These are phyloP conservation scores for Athrips mouffetella DNA, from an alignment of 2,888 invertebrate genomes.

Conservation along the genomic window DNA sequence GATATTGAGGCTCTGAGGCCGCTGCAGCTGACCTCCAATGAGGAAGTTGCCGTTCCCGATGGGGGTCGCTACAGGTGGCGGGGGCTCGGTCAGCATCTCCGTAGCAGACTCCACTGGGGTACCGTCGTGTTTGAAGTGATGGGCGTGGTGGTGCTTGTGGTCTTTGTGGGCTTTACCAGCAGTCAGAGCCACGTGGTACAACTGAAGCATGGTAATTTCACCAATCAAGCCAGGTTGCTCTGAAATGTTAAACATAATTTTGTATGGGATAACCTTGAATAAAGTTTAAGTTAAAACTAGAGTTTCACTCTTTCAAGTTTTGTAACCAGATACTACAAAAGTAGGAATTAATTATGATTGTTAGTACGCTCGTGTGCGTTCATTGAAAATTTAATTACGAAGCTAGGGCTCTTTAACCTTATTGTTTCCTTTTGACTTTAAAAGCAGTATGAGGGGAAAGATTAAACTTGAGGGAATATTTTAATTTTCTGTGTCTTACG, in stretches of 20 bases:
- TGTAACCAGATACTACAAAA: too few species aligned
- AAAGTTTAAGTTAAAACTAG: not conserved
- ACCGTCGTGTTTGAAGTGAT: slow-evolving; percentile 87
- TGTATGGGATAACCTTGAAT: not conserved
- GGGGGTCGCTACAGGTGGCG: slow-evolving; percentile 64
- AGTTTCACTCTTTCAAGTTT: too few species aligned
- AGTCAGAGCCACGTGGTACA: slow-evolving; percentile 88
- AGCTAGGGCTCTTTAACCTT: too few species aligned
- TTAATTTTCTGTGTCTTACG: slow-evolving; percentile 41
- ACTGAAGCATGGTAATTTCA: slow-evolving; percentile 88
- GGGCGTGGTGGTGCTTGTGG: slow-evolving; percentile 92
- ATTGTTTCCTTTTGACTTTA: too few species aligned
- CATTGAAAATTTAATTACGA: too few species aligned
- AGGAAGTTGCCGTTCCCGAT: slow-evolving; percentile 76
- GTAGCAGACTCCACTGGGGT: slow-evolving; percentile 78
- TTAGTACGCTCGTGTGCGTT: not conserved
- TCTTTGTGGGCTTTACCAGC: slow-evolving; percentile 92
- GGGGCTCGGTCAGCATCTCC: slow-evolving; percentile 75
- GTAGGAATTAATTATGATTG: too few species aligned
- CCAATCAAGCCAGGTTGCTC: slow-evolving; percentile 83
- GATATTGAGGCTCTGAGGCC: slow-evolving; percentile 73
- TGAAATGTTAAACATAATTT: slow-evolving; percentile 37
- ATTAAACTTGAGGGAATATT: too few species aligned
- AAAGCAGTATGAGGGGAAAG: too few species aligned
- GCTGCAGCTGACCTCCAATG: slow-evolving; percentile 82